Evolutionary conservation across 2,113 vertebrate genomes (phyloP).

Genomic region (Mesitornis unicolor): DNA sequence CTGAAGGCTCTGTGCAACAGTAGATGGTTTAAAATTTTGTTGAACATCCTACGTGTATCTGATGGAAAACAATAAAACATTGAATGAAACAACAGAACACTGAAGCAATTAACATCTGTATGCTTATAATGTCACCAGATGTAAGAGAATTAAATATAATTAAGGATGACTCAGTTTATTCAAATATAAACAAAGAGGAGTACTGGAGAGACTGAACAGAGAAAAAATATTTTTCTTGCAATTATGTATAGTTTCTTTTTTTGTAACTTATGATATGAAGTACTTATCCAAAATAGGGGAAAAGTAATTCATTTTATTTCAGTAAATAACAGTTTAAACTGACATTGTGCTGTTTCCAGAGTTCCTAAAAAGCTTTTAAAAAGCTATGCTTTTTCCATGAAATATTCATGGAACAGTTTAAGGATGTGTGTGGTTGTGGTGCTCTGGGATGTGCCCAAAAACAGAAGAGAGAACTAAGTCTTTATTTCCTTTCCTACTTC

Average conservation of each 20-base stretch:
- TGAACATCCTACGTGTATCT: background rate
- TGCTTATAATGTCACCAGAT: background rate
- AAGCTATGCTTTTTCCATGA: rapidly evolving
- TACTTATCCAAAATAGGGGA: background rate
- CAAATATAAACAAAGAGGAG: background rate
- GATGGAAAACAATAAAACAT: background rate
- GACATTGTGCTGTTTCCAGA: background rate
- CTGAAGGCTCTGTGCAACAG: background rate
- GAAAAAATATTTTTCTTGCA: background rate
- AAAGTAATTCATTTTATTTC: background rate
- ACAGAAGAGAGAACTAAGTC: background rate
- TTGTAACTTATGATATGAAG: rapidly evolving
- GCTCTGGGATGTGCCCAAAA: background rate
- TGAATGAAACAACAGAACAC: background rate
- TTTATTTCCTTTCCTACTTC: background rate
- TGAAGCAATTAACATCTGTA: background rate
- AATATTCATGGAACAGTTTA: background rate
- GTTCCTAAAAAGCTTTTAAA: background rate
- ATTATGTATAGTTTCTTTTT: background rate
- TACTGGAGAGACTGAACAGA: background rate
- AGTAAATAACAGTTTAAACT: background rate
- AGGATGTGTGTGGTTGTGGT: background rate
- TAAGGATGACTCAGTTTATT: background rate
- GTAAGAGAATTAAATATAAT: background rate
- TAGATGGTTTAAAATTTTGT: background rate